phyloP scores from a whole-genome alignment of 1,140 invertebrate species.

The Drosophila orena region DNA sequence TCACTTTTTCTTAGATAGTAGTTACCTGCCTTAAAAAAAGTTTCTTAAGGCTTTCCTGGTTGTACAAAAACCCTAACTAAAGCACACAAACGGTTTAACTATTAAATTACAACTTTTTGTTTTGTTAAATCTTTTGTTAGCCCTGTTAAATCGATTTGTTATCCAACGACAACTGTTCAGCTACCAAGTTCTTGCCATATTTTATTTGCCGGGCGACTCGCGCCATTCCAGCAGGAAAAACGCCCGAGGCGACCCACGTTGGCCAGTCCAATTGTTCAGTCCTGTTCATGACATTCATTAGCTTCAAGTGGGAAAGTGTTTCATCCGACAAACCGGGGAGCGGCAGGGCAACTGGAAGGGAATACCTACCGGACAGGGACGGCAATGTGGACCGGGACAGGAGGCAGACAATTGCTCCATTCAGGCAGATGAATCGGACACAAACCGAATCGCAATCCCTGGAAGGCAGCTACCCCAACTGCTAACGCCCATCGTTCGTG shows the following conservation, averaged over 20 bases:
- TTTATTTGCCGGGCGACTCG: background rate
- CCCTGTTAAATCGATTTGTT: background rate
- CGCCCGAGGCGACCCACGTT: constrained; percentile 29
- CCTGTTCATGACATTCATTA: constrained; percentile 59
- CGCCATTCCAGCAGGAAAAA: background rate
- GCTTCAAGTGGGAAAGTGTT: constrained; percentile 58
- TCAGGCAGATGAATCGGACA: constrained; percentile 45
- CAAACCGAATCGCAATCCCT: constrained; percentile 41
- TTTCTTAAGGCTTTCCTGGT: no score
- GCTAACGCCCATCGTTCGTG: constrained; percentile 36
- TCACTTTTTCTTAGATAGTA: no score
- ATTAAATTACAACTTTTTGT: no score
- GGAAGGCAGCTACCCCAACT: constrained; percentile 7
- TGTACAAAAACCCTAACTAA: no score
- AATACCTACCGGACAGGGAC: constrained; percentile 12
- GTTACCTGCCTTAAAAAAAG: no score
- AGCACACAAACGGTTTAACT: no score
- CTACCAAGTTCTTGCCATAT: background rate
- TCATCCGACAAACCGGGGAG: constrained; percentile 41
- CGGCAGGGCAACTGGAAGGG: constrained; percentile 10
- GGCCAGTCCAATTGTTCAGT: constrained; percentile 22
- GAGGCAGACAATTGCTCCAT: constrained; percentile 51
- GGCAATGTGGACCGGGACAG: constrained; percentile 12
- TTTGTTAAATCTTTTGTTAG: background rate
- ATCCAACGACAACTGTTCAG: background rate